Conservation (phyloP, 2,113 vertebrate genomes). For the Antechinus flavipes region DNA sequence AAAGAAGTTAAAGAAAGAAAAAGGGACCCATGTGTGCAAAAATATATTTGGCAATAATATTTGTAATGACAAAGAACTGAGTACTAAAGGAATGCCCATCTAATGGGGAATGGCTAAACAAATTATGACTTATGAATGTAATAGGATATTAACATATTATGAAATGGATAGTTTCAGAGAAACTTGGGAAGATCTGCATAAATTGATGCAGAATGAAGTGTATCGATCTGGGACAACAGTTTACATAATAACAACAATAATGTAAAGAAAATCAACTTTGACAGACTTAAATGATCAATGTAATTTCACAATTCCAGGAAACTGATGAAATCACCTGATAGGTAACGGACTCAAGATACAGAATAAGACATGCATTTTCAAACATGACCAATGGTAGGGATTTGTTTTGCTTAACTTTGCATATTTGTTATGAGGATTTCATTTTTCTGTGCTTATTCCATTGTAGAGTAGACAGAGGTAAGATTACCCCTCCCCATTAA, state of each 20-base stretch:
- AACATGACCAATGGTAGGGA: background rate
- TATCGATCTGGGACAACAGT: background rate
- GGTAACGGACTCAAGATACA: background rate
- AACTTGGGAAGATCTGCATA: background rate
- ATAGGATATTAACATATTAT: background rate
- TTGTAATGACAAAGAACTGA: background rate
- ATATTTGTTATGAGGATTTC: background rate
- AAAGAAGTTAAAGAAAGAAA: background rate
- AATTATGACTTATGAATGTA: background rate
- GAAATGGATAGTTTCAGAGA: background rate
- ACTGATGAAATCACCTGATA: background rate
- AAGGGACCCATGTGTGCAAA: background rate
- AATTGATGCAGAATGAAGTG: background rate
- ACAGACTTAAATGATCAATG: background rate
- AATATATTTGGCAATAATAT: background rate
- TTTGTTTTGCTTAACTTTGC: background rate
- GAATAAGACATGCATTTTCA: background rate
- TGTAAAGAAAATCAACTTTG: background rate
- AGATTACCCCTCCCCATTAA: background rate
- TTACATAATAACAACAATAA: background rate
- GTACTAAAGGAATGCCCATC: background rate
- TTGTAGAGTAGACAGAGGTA: background rate
- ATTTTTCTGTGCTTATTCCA: background rate
- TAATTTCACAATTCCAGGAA: background rate
- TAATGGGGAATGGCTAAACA: background rate